A percentile compares a stretch with the other conserved stretches of the same genome.
These are phyloP conservation scores for Acanthacorydalis orientalis DNA, from an alignment of 2,888 invertebrate species.

Conservation along the genomic window DNA sequence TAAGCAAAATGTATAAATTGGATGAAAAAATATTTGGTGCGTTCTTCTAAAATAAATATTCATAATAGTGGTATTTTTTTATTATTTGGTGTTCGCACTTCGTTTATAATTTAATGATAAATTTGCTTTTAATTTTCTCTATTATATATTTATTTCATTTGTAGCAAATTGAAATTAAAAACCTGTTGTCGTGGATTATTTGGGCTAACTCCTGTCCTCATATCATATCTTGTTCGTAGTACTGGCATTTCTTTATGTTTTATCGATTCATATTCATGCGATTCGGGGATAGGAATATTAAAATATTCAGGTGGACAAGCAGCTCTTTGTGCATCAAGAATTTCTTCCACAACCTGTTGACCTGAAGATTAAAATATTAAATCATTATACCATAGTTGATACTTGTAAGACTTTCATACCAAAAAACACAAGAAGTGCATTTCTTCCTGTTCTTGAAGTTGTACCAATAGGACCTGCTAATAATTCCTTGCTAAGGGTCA, in stretches of 20 bases:
- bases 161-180: not conserved
- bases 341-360: conserved; percentile 44
- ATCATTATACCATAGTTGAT: not conserved
- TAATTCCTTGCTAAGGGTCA: conserved; percentile 29
- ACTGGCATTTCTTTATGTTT: conserved; percentile 29
- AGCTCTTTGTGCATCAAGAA: conserved; percentile 39
- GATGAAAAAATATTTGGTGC: too few relatives aligned
- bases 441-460: conserved; percentile 31
- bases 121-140: not conserved
- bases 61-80: not conserved
- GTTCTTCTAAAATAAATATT: not conserved
- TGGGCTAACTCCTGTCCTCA: conserved; percentile 33
- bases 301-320: conserved; percentile 43
- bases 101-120: too few relatives aligned
- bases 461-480: conserved; percentile 24
- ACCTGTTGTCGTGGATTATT: conserved; percentile 44
- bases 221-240: conserved; percentile 34
- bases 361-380: conserved; percentile 20
- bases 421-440: conserved; percentile 39
- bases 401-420: conserved; percentile 21
- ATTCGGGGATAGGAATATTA: conserved; percentile 32
- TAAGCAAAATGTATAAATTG: too few relatives aligned
- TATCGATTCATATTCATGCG: conserved; percentile 21
- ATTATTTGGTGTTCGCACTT: not conserved
- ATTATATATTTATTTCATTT: not conserved